These are phyloP conservation scores for Pemphigus obesinymphae DNA, from an alignment of 1,140 invertebrate species.

Conservation along the genomic window DNA sequence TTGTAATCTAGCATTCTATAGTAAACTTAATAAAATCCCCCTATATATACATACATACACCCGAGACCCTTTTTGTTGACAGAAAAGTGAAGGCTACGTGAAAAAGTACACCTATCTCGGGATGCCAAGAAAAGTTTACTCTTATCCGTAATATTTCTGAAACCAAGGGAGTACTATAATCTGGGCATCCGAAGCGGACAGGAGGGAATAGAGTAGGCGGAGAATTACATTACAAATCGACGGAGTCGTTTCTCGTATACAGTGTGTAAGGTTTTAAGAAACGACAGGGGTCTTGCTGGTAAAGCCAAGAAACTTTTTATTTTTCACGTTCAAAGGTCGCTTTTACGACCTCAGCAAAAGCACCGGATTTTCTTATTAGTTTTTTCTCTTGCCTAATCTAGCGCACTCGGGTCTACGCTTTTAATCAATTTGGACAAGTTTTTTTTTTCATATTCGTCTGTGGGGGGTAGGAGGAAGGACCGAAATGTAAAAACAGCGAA, in stretches of 20 bases:
- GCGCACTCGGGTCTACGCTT: slow-evolving; percentile 4
- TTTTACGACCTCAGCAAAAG: slow-evolving; percentile 28
- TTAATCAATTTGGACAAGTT: slow-evolving; percentile 31
- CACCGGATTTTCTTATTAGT: slow-evolving; percentile 32
- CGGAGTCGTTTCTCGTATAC: slow-evolving; percentile 11
- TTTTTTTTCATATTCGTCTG: background rate
- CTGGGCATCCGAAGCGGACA: slow-evolving; percentile 1
- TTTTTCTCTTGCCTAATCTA: slow-evolving; percentile 15
- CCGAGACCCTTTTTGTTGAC: slow-evolving; percentile 27
- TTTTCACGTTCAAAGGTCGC: slow-evolving; percentile 39
- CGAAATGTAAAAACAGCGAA: background rate
- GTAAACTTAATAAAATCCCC: slow-evolving; percentile 17
- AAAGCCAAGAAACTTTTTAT: slow-evolving; percentile 39
- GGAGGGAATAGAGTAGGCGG: background rate
- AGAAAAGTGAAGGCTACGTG: slow-evolving; percentile 7
- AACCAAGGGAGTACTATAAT: slow-evolving; percentile 24
- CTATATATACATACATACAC: background rate
- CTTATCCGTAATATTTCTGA: slow-evolving; percentile 30
- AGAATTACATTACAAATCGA: slow-evolving; percentile 39
- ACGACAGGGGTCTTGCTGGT: background rate
- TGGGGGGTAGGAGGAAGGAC: background rate
- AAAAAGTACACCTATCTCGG: slow-evolving; percentile 8
- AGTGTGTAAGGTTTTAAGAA: slow-evolving; percentile 26
- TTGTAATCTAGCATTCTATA: background rate
- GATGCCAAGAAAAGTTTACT: slow-evolving; percentile 27